Conservation (phyloP, 2,113 vertebrate genomes). For the Strix uralensis region DNA sequence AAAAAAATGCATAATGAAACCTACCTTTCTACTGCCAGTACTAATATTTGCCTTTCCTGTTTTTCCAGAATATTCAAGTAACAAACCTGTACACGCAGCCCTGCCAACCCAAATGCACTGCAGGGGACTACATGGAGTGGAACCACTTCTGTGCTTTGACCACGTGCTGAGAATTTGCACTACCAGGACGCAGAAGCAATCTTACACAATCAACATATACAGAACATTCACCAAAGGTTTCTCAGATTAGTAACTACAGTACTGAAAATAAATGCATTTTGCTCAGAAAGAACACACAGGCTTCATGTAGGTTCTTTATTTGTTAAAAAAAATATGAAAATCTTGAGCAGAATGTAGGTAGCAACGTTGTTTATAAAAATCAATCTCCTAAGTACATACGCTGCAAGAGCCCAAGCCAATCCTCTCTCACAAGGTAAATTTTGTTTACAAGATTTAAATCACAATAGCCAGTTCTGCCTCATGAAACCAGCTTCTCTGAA, state of each 20-base stretch:
- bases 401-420: neutral
- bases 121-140: neutral
- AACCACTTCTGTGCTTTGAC: neutral
- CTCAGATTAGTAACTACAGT: neutral
- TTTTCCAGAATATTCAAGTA: neutral
- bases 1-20: neutral
- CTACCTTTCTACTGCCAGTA: neutral
- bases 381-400: neutral
- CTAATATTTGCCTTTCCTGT: neutral
- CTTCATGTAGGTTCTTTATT: conserved; percentile 10
- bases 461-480: neutral
- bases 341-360: neutral
- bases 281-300: neutral
- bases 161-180: neutral
- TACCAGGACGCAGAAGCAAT: too few relatives aligned
- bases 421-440: neutral
- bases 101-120: neutral
- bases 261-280: neutral
- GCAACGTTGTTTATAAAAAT: neutral
- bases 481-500: neutral
- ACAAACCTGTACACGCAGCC: neutral
- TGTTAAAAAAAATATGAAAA: neutral
- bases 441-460: neutral
- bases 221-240: neutral
- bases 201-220: neutral